Evolutionary conservation across 1,140 invertebrate species (phyloP).

Genomic region (Scaptodrosophila lebanonensis): DNA sequence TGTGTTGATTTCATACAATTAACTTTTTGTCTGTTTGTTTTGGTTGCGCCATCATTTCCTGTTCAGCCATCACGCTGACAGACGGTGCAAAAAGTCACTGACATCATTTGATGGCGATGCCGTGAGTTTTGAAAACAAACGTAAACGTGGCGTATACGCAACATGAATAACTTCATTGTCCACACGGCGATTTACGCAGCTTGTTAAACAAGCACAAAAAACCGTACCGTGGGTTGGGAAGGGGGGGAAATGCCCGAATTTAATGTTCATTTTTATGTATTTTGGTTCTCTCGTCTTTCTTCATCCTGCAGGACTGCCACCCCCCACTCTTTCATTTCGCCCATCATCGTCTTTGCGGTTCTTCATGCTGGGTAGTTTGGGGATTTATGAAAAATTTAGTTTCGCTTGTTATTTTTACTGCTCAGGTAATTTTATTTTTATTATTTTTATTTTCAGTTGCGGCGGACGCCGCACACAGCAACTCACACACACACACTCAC

Average conservation of each 20-base stretch:
- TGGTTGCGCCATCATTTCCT: conserved; percentile 50
- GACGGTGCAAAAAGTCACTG: conserved; percentile 18
- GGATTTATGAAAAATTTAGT: conserved; percentile 50
- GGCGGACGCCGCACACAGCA: too few relatives aligned
- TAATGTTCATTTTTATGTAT: conserved; percentile 51
- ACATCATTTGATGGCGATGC: conserved; percentile 38
- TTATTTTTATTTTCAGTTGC: too few relatives aligned
- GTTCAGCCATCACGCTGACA: conserved; percentile 8
- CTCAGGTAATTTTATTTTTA: conserved; percentile 42
- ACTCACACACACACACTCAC: too few relatives aligned
- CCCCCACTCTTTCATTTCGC: too few relatives aligned
- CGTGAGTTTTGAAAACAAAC: conserved; percentile 8
- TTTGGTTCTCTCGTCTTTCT: conserved; percentile 38
- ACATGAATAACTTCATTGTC: conserved; percentile 17
- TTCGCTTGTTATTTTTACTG: conserved; percentile 46
- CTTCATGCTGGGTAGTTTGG: conserved; percentile 16
- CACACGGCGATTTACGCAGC: not conserved
- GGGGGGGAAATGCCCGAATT: conserved; percentile 31
- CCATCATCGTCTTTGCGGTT: conserved; percentile 23
- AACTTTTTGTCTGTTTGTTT: conserved; percentile 69
- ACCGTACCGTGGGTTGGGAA: too few relatives aligned
- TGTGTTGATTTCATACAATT: conserved; percentile 74
- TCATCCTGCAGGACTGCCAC: too few relatives aligned
- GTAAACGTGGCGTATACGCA: conserved; percentile 11
- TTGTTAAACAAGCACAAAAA: not conserved